A percentile compares a stretch with the other conserved stretches of the same genome.
These are phyloP conservation scores for Sesamia inferens DNA, from an alignment of 2,888 invertebrate species.

Conservation along the genomic window DNA sequence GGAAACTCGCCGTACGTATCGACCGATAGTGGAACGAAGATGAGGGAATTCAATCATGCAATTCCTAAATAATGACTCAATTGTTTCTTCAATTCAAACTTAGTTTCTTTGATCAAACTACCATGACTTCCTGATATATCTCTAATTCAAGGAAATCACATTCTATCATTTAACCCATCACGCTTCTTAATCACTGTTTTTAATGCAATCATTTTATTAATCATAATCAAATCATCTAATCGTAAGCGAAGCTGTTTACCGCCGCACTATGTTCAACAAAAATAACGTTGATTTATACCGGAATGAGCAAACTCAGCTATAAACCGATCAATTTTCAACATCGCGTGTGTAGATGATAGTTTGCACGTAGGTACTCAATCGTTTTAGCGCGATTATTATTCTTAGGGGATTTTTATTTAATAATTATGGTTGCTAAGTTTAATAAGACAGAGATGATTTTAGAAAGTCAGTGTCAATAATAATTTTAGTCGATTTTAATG, in stretches of 20 bases:
- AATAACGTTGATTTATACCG: conserved; percentile 46
- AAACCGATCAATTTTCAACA: conserved; percentile 52
- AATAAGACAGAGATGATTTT: not conserved
- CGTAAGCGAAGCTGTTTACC: not conserved
- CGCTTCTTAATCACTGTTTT: not conserved
- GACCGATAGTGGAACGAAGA: too few relatives aligned
- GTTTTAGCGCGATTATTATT: conserved; percentile 40
- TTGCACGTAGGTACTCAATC: conserved; percentile 36
- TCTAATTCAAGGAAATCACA: not conserved
- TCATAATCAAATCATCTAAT: not conserved
- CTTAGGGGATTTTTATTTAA: conserved; percentile 25
- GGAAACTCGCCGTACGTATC: too few relatives aligned
- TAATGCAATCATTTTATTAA: not conserved
- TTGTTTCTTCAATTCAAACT: not conserved
- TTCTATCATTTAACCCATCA: not conserved
- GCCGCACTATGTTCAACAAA: conserved; percentile 19
- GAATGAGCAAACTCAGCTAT: conserved; percentile 27
- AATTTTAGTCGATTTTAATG: not conserved
- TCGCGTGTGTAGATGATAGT: conserved; percentile 52
- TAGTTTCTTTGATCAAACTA: not conserved
- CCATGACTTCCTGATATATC: not conserved
- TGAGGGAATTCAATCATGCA: too few relatives aligned
- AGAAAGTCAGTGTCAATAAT: not conserved
- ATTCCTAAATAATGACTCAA: not conserved
- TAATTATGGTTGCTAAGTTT: conserved; percentile 8